A percentile compares a stretch with the other conserved stretches of the same genome.
phyloP scores from a whole-genome alignment of 1,140 invertebrate species.

The Lanistes nyassanus region DNA sequence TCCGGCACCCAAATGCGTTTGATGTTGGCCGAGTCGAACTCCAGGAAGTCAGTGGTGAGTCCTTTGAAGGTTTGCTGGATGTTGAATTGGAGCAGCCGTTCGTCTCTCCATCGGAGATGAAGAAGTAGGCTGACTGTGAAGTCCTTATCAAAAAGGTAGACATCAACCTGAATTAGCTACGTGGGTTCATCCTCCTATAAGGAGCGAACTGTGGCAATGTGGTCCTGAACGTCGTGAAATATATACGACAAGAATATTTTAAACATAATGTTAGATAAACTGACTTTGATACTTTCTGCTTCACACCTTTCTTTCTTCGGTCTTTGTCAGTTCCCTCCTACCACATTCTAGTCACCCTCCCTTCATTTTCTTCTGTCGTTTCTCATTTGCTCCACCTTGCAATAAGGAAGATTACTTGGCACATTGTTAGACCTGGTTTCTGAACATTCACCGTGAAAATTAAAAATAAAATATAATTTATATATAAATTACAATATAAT shows the following conservation, averaged over 20 bases:
- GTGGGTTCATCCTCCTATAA: background rate
- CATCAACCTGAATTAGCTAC: background rate
- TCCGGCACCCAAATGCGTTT: constrained; percentile 67
- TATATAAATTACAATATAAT: too few species aligned
- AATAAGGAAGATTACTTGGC: too few species aligned
- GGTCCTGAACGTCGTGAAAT: background rate
- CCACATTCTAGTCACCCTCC: too few species aligned
- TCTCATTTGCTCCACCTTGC: too few species aligned
- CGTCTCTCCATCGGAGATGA: constrained; percentile 49
- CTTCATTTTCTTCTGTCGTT: too few species aligned
- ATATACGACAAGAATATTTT: background rate
- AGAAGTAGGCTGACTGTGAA: constrained; percentile 53
- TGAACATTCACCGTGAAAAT: too few species aligned
- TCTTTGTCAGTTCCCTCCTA: too few species aligned
- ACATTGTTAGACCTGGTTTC: too few species aligned
- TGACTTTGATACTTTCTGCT: too few species aligned
- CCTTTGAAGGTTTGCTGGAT: constrained; percentile 45
- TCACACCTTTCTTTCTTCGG: too few species aligned
- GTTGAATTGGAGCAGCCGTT: constrained; percentile 44
- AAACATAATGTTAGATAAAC: background rate
- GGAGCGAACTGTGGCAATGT: background rate
- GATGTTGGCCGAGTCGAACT: constrained; percentile 57
- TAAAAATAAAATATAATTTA: too few species aligned
- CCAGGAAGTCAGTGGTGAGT: constrained; percentile 39
- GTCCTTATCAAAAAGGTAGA: constrained; percentile 42